Percentiles rank a stretch among this genome's conserved stretches.
phyloP scores from a whole-genome alignment of 2,888 invertebrate genomes.

The Aplocera efformata region DNA sequence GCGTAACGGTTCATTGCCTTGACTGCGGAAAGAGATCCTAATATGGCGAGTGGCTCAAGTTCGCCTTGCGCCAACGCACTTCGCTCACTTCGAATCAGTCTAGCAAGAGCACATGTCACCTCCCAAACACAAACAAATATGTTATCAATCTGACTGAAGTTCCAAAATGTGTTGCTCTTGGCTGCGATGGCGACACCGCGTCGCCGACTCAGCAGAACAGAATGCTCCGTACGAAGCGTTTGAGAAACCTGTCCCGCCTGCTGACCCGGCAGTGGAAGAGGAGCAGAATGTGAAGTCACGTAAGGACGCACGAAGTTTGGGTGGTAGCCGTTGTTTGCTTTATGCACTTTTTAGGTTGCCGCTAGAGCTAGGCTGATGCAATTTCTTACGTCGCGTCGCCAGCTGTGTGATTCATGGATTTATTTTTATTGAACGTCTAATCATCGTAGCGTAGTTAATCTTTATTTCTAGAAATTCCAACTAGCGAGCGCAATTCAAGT shows the following conservation, averaged over 20 bases:
- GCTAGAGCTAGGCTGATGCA: conserved; percentile 8
- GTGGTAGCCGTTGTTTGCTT: conserved; percentile 41
- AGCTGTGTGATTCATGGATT: conserved; percentile 51
- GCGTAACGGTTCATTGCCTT: conserved; percentile 78
- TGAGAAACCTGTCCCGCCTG: conserved; percentile 43
- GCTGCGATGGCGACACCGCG: conserved; percentile 65
- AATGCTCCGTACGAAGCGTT: conserved; percentile 54
- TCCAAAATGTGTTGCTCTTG: conserved; percentile 72
- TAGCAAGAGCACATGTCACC: conserved; percentile 51
- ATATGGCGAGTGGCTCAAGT: conserved; percentile 65
- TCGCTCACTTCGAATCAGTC: conserved; percentile 59
- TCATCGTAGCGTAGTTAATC: conserved; percentile 1
- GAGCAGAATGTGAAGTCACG: conserved; percentile 52
- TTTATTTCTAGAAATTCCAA: conserved; percentile 10
- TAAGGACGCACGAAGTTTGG: conserved; percentile 53
- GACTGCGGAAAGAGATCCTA: conserved; percentile 73
- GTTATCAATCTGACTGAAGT: conserved; percentile 30
- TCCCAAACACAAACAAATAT: conserved; percentile 19
- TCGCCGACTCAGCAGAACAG: conserved; percentile 57
- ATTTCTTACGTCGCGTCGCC: conserved; percentile 25
- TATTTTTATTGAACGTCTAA: conserved; percentile 8
- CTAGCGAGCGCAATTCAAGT: too few species aligned
- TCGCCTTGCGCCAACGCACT: conserved; percentile 71
- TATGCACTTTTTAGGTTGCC: conserved; percentile 43
- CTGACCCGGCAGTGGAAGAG: conserved; percentile 38